A percentile compares a stretch with the other conserved stretches of the same genome.
These are phyloP conservation scores for Actinernus sp. DNA, from an alignment of 92 coral and sea anemone species.

Conservation along the genomic window DNA sequence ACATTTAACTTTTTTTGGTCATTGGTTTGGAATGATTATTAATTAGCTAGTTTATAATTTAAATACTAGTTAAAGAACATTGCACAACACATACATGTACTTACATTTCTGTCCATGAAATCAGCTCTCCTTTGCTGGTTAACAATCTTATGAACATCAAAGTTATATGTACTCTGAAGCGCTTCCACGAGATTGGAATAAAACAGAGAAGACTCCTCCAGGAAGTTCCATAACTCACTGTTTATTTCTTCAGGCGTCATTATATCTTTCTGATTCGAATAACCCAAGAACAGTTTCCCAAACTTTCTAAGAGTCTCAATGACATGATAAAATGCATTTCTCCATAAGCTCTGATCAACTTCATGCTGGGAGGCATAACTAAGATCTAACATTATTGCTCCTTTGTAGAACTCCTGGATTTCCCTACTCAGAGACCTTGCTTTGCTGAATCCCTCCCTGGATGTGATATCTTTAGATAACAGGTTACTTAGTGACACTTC, in stretches of 20 bases:
- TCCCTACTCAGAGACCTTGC: slow-evolving; percentile 64
- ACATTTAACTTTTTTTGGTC: no score
- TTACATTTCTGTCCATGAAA: slow-evolving; percentile 75
- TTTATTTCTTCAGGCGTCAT: slow-evolving; percentile 70
- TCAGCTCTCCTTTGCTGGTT: slow-evolving; percentile 76
- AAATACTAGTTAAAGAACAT: no score
- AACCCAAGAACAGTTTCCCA: slow-evolving; percentile 76
- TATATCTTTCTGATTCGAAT: slow-evolving; percentile 46
- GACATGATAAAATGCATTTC: slow-evolving; percentile 88
- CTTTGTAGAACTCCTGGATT: slow-evolving; percentile 84
- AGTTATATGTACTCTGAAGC: slow-evolving; percentile 64
- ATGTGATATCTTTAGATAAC: slow-evolving; percentile 64
- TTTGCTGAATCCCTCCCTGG: slow-evolving; percentile 52
- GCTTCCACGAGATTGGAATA: slow-evolving; percentile 64
- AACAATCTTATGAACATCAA: slow-evolving; percentile 65
- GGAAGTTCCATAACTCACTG: slow-evolving; percentile 55
- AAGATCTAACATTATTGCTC: slow-evolving; percentile 86
- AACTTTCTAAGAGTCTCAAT: slow-evolving; percentile 86
- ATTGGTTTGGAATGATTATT: no score
- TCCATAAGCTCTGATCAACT: slow-evolving; percentile 86
- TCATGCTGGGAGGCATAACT: slow-evolving; percentile 76
- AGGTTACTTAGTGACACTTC: slow-evolving; percentile 57
- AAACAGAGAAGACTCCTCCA: slow-evolving; percentile 53
- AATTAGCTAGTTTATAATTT: no score
- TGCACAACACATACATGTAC: no score